Evolutionary conservation across 1,140 invertebrate species (phyloP), one percentile per base, ranked within the genome.

Genomic region (Thaumetopoea pityocampa): DNA sequence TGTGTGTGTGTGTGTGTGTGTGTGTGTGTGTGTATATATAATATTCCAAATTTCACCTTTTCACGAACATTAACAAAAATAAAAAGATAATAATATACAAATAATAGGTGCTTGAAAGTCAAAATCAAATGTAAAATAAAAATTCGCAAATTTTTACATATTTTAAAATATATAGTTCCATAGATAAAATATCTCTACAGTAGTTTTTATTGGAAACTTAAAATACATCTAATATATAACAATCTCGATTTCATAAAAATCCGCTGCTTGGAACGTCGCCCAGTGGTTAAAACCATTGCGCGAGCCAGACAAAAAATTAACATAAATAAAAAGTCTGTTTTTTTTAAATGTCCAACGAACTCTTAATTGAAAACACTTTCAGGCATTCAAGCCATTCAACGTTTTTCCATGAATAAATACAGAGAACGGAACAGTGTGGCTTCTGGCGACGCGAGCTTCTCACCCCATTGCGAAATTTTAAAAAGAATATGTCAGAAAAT

Each of bases 281-380:
- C 33, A 15, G 11, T 23, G 33, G 12, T 23, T 14, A 12, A 35
- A 22, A 12, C 18, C 33, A 17, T 14, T 20, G 22, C 24, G 16
- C 11, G 16, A 9, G 8, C 10, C 33, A 35, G 16, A 28, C 12
- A 23, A 32, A 38, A 38, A 28, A 26, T 29, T 28, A 5, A n/a
- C 10, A 38, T 29, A 29, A 38, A 29, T 11, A 29, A 19, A 19
- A 38, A n/a, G n/a, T n/a, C n/a, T 28, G 18, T 18, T 20, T 38
- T 38, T 23, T 23, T 22, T 28, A 26, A 41, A 30, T 41, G 37
- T 23, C 37, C 19, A 40, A 18, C 36, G 26, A 20, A 20, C 33
- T 35, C 18, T 41, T 41, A 41, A 41, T 32, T 41, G 37, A 41
- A 41, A 30, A 41, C 19, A 41, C 19, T 23, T 41, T 41, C 7